Evolutionary conservation across 2,113 vertebrate genomes (phyloP), one percentile per base, ranked within the genome.

Genomic region (Alethe diademata): DNA sequence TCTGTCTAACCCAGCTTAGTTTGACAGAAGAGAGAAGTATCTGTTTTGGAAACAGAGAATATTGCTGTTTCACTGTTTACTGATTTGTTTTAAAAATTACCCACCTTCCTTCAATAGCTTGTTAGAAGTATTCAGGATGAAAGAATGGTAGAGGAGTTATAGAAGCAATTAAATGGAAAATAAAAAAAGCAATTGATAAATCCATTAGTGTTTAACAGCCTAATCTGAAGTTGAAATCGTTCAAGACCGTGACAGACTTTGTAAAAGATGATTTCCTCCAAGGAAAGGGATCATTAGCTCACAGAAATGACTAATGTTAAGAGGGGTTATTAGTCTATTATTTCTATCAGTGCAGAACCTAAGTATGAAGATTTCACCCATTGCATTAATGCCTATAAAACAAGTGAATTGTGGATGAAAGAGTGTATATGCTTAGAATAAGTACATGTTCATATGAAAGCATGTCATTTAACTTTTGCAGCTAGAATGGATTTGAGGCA

Each of bases 241-340:
- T 94, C 14, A 24, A 75, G 58, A 82, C 28, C 5, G 0, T 82
- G 90, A 57, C 50, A 78, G 81, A 69, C 35, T 36, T 78, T 23
- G n/a, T 45, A 79, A 93, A 90, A 92, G 78, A 95, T 85, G 0
- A 93, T 95, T 96, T 94, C 93, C 90, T 93, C 58, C 19, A 82
- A 92, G 45, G 66, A 92, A 75, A 88, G 5, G 93, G 78, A 82
- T 88, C 78, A 86, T 96, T 96, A 93, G 22, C 54, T 94, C 74
- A 86, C 42, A 65, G 66, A 85, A 94, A 95, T 94, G 25, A 76
- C 45, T 82, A 61, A 82, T 61, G 31, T 60, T 90, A 78, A 53
- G 58, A 50, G 12, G 18, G 36, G 29, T 93, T 92, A 94, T 88
- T 90, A 76, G 45, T 36, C 74, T 88, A 65, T 94, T 73, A 79